phyloP scores from a whole-genome alignment of 1,140 invertebrate species.

The Zaprionus capensis region DNA sequence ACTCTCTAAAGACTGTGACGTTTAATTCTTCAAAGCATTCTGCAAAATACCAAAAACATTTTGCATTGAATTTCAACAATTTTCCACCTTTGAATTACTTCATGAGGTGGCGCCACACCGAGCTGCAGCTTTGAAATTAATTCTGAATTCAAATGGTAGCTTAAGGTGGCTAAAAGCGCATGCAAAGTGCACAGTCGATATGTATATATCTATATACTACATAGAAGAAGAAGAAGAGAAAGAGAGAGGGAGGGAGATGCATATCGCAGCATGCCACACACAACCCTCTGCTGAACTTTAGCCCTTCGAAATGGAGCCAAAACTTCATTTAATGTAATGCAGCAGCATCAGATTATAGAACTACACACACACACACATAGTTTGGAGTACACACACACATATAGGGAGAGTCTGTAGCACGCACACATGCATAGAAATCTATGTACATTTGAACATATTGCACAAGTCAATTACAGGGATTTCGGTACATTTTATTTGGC shows the following conservation, averaged over 20 bases:
- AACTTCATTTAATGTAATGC: slow-evolving; percentile 49
- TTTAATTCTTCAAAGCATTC: slow-evolving; percentile 9
- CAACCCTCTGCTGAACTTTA: neutral
- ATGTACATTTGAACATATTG: slow-evolving; percentile 62
- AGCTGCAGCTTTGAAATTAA: slow-evolving; percentile 35
- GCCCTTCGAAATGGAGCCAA: neutral
- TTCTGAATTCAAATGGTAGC: slow-evolving; percentile 17
- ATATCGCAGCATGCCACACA: slow-evolving; percentile 1
- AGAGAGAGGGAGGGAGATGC: neutral
- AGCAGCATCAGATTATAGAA: slow-evolving; percentile 44
- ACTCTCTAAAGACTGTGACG: neutral
- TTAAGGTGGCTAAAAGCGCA: slow-evolving; percentile 41
- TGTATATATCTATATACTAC: neutral
- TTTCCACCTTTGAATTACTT: neutral
- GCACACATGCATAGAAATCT: slow-evolving; percentile 28
- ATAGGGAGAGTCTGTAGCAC: neutral
- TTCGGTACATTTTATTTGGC: slow-evolving; percentile 72
- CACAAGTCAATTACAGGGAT: slow-evolving; percentile 78
- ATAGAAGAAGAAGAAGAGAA: neutral
- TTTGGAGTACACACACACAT: slow-evolving; percentile 26
- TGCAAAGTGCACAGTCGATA: slow-evolving; percentile 38
- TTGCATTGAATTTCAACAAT: slow-evolving; percentile 17
- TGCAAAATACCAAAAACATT: slow-evolving; percentile 19
- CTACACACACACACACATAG: slow-evolving; percentile 33
- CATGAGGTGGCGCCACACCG: neutral